phyloP scores from a whole-genome alignment of 2,888 invertebrate species.

The Ormyrus labotus region DNA sequence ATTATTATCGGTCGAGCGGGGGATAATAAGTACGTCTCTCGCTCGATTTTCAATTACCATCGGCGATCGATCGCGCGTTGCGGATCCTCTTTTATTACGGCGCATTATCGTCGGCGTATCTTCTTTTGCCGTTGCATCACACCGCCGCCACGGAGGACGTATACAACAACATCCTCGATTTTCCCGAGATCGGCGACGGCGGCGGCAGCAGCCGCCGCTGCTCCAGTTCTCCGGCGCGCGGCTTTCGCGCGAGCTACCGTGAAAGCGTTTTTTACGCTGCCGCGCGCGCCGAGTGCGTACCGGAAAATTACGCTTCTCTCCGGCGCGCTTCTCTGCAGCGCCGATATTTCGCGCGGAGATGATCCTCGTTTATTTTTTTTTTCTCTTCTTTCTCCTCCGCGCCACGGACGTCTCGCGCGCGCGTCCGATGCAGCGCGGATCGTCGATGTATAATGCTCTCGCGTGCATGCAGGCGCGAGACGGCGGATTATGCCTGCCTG shows the following conservation, averaged over 20 bases:
- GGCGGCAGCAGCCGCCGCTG: no score
- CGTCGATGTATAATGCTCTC: no score
- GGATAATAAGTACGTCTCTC: background rate
- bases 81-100: constrained; percentile 35
- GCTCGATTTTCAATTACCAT: constrained; percentile 25
- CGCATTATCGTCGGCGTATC: constrained; percentile 17
- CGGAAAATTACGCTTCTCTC: constrained; percentile 53
- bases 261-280: constrained; percentile 50
- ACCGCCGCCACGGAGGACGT: background rate
- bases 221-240: background rate
- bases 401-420: no score
- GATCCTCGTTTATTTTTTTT: constrained; percentile 33
- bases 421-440: no score
- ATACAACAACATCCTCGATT: constrained; percentile 32
- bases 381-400: no score
- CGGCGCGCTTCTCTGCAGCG: constrained; percentile 40
- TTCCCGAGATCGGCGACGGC: constrained; percentile 4
- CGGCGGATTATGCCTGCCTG: no score
- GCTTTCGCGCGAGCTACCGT: constrained; percentile 8
- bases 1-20: background rate
- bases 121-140: constrained; percentile 25
- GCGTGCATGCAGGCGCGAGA: no score
- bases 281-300: background rate
- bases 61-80: constrained; percentile 3
- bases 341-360: constrained; percentile 45